phyloP scores from a whole-genome alignment of 2,888 invertebrate genomes.

The Parasteatoda lunata region DNA sequence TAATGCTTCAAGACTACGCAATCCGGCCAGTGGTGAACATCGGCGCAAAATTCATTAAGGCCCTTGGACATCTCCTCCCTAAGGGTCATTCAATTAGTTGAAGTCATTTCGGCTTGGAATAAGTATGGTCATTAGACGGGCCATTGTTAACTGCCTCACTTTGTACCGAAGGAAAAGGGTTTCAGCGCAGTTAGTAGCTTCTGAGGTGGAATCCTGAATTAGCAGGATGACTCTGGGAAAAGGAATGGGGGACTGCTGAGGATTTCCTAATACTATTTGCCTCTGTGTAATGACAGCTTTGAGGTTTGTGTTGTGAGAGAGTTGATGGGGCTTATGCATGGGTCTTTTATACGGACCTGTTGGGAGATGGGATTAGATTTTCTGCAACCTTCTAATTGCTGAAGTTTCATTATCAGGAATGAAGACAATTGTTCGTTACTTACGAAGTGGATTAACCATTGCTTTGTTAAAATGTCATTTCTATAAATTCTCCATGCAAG shows the following conservation, averaged over 20 bases:
- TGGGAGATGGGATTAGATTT: no score
- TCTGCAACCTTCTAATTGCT: no score
- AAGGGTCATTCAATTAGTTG: slow-evolving; percentile 64
- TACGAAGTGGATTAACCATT: no score
- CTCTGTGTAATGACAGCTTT: slow-evolving; percentile 48
- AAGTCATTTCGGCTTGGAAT: slow-evolving; percentile 62
- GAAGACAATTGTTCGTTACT: no score
- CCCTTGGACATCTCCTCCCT: slow-evolving; percentile 50
- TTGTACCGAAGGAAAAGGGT: slow-evolving; percentile 10
- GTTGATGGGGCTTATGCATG: slow-evolving; percentile 1
- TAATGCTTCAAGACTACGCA: slow-evolving; percentile 49
- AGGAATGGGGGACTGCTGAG: slow-evolving; percentile 8
- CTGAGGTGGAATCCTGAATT: slow-evolving; percentile 38
- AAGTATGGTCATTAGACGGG: slow-evolving; percentile 62
- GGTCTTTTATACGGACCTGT: no score
- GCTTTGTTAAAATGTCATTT: no score
- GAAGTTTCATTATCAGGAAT: no score
- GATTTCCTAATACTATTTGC: slow-evolving; percentile 32
- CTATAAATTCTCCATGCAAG: no score
- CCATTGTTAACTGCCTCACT: slow-evolving; percentile 55
- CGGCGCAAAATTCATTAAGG: slow-evolving; percentile 56
- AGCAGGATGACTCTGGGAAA: slow-evolving; percentile 39
- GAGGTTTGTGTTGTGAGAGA: slow-evolving; percentile 22
- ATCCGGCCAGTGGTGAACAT: slow-evolving; percentile 30
- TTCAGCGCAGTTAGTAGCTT: slow-evolving; percentile 26